Evolutionary conservation across 2,888 invertebrate species (phyloP).

Genomic region (Hedya salicella): DNA sequence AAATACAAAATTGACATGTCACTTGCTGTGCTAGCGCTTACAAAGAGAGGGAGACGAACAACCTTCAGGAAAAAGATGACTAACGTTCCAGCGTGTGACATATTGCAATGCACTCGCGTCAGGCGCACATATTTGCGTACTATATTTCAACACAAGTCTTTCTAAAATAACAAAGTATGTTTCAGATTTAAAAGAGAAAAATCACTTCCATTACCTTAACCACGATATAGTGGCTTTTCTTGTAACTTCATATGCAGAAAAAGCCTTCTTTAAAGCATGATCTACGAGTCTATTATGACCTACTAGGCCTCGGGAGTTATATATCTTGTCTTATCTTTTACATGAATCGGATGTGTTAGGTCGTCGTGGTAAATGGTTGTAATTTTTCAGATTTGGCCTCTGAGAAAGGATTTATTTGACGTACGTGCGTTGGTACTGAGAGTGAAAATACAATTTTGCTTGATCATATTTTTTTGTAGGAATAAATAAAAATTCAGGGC

Average conservation of each 20-base stretch:
- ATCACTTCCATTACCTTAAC: constrained; percentile 23
- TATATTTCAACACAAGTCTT: no score
- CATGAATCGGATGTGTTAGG: constrained; percentile 30
- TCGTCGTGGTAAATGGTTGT: constrained; percentile 19
- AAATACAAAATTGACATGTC: no score
- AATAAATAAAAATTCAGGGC: no score
- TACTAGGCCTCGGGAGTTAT: constrained; percentile 35
- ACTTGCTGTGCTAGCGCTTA: no score
- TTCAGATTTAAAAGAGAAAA: constrained; percentile 17
- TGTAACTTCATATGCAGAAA: constrained; percentile 33
- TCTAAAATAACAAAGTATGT: background rate
- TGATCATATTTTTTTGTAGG: no score
- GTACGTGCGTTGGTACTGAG: background rate
- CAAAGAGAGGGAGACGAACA: no score
- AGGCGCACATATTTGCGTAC: no score
- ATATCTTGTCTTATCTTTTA: constrained; percentile 32
- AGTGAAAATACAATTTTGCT: no score
- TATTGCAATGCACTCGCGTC: no score
- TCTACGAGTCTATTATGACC: constrained; percentile 38
- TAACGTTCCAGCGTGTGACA: no score
- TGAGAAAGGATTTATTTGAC: constrained; percentile 2
- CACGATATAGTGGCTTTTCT: constrained; percentile 24
- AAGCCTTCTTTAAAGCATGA: constrained; percentile 40
- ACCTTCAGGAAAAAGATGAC: no score
- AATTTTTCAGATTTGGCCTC: constrained; percentile 12